Evolutionary conservation across 2,888 invertebrate species (phyloP), one percentile per base, ranked within the genome.

Genomic region (Caenorhabditis imperialis): DNA sequence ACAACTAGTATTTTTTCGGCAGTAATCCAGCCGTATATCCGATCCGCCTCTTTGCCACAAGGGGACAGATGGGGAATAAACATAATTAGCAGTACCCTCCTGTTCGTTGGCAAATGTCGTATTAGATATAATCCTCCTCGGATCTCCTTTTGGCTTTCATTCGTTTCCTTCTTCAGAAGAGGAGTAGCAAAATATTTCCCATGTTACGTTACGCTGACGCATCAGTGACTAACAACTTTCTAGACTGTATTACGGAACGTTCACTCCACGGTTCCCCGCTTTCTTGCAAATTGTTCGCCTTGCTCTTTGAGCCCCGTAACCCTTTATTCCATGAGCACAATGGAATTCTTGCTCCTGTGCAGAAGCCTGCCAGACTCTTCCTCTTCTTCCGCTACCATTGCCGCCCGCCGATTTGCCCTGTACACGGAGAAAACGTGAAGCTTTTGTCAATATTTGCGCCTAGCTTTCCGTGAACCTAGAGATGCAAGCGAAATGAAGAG

Each of bases 361-460:
- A 50, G 44, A 22, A 40, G 38, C 18, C 33, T 23, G n/a, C 38
- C 10, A 23, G 23, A 4, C 25, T 53, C 51, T n/a, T 18, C 10
- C 14, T 23, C 16, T 38, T 38, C 51, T 33, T 14, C 51, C 16
- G 38, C 44, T 27, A 10, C 18, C 18, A 18, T 40, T 51, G 51
- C 51, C 58, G 45, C 53, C 53, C 30, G 18, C 42, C 65, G 54
- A 65, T 65, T 65, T 50, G 40, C 67, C 53, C 60, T 60, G 69
- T 69, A 60, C 63, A 58, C 50, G 65, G 60, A 27, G 74, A 74
- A 74, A 67, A 74, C 74, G 74, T 74, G 74, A 74, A 74, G 74
- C 74, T 67, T 74, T 67, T 62, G 74, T 74, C 67, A 74, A 74
- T 74, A 74, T 74, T 74, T 74, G 74, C 55, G 44, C 61, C 53